These are phyloP conservation scores for Gymnobelideus leadbeateri DNA, from an alignment of 2,113 vertebrate species.

Conservation along the genomic window DNA sequence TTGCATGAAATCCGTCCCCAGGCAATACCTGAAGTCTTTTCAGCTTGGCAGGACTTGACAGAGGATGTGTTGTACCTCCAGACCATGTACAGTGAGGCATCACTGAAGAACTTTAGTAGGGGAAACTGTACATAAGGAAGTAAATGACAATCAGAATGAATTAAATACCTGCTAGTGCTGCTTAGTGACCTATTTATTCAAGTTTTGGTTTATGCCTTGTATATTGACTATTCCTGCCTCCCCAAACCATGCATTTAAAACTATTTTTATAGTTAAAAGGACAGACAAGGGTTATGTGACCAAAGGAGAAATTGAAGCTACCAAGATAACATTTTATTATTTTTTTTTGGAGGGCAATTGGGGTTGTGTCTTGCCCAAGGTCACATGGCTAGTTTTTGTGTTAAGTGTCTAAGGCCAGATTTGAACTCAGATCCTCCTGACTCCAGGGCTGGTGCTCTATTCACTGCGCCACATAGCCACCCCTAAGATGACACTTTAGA, in stretches of 20 bases:
- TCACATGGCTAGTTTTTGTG: too few species aligned
- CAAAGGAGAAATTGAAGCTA: neutral
- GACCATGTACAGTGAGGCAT: neutral
- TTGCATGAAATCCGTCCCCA: neutral
- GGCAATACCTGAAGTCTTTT: neutral
- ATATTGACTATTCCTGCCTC: neutral
- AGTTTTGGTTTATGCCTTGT: neutral
- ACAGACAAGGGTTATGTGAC: neutral
- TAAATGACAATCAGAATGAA: neutral
- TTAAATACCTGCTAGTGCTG: neutral
- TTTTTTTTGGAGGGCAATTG: too few species aligned
- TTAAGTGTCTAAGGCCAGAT: too few species aligned
- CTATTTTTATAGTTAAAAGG: neutral
- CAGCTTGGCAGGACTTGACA: neutral
- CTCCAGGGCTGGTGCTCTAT: too few species aligned
- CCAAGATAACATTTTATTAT: neutral
- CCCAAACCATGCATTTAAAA: neutral
- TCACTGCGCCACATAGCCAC: too few species aligned
- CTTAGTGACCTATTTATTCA: neutral
- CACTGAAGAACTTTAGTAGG: neutral
- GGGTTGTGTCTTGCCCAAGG: too few species aligned
- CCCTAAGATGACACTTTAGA: neutral
- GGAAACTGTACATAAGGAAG: neutral
- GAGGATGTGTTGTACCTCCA: neutral
- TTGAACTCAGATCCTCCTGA: too few species aligned